Evolutionary conservation across 2,888 invertebrate species (phyloP), one percentile per base, ranked within the genome.

Genomic region (Catocala sponsa): DNA sequence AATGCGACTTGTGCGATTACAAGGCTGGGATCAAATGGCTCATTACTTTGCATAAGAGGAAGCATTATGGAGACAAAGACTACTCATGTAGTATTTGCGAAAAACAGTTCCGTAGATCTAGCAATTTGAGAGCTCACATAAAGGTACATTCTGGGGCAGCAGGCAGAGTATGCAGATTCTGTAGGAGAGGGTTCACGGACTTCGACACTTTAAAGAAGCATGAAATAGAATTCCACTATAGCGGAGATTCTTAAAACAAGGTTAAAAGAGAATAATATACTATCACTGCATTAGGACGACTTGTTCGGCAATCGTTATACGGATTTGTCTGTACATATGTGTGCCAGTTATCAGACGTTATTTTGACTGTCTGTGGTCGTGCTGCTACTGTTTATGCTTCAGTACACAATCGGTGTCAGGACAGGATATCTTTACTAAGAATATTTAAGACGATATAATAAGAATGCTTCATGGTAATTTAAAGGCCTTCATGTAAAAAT

Each of bases 41-140:
- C 76, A 80, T 92, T 0, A 91, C 83, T 33, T 61, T 91, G 2
- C 95, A 95, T 63, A 90, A 89, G 54, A 88, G 91, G 15, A 93
- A 91, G 44, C 95, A 95, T 82, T 90, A 87, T 13, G 93, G 92
- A 0, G 92, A 94, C 1, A 93, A 90, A 9, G 87, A 90, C 10
- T 95, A 95, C 59, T 84, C 86, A 0, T 96, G 96, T 63, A 95
- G 95, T 44, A 86, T 95, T n/a, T 96, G 96, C 58, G 91, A 92
- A 0, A 92, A 88, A 48, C 88, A 87, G 72, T 95, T 96, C 50
- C 91, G 95, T 0, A 91, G 95, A 44, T 95, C 95, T 6, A 96
- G 95, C 48, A 92, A 92, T 59, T 59, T 92, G 4, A 69, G 91
- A 5, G 82, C 86, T 0, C 92, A 92, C 71, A 89, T 92, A 86